Percentiles rank a stretch among this genome's conserved stretches.
Conservation (phyloP, 1,140 invertebrate genomes). For the Rhyzopertha dominica region DNA sequence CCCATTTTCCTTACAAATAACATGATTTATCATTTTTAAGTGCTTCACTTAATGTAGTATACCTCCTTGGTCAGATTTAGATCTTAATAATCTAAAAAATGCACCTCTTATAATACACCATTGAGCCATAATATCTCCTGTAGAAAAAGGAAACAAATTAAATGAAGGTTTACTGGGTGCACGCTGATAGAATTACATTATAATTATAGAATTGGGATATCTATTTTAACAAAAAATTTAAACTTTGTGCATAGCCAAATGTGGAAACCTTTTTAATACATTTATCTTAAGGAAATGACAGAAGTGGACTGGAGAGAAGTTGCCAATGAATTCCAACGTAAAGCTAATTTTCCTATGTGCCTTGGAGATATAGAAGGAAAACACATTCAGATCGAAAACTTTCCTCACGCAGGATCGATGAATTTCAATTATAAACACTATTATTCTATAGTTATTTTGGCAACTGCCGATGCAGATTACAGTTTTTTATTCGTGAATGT, state of each 20-base stretch:
- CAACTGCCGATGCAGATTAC: slow-evolving; percentile 41
- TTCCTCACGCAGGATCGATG: slow-evolving; percentile 30
- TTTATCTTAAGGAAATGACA: slow-evolving; percentile 27
- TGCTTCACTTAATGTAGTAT: no score
- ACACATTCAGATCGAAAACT: slow-evolving; percentile 29
- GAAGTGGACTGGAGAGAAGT: slow-evolving; percentile 30
- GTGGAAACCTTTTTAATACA: slow-evolving; percentile 29
- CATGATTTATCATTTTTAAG: no score
- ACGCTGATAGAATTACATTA: slow-evolving; percentile 38
- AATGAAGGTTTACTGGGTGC: slow-evolving; percentile 28
- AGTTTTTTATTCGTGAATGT: slow-evolving; percentile 43
- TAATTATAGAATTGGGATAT: slow-evolving; percentile 35
- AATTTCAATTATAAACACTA: slow-evolving; percentile 43
- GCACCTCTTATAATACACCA: slow-evolving; percentile 13
- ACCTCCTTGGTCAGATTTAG: no score
- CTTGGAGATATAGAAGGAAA: slow-evolving; percentile 42
- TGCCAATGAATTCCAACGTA: slow-evolving; percentile 31
- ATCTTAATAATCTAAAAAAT: no score
- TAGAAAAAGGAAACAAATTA: slow-evolving; percentile 11
- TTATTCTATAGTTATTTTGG: slow-evolving; percentile 34
- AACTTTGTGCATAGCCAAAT: slow-evolving; percentile 33
- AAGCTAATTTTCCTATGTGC: slow-evolving; percentile 39
- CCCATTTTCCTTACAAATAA: no score
- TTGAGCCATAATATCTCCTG: slow-evolving; percentile 11
- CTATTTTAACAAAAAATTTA: slow-evolving; percentile 33